Percentiles rank a stretch among this genome's conserved stretches.
Evolutionary conservation across 1,140 invertebrate species (phyloP).

Genomic region (Tribolium castaneum): DNA sequence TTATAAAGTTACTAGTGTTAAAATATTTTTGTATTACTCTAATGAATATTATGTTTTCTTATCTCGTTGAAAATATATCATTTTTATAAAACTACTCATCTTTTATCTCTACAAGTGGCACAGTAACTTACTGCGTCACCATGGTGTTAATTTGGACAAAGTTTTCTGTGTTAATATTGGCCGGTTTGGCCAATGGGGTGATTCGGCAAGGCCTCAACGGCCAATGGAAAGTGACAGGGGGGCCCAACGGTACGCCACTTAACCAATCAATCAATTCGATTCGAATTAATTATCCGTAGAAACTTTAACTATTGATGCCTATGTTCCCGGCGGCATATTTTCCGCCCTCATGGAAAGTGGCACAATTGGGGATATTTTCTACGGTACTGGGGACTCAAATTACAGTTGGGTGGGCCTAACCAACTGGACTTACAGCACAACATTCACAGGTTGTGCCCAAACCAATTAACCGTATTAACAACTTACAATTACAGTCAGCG

Average conservation of each 20-base stretch:
- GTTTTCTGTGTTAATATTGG: neutral
- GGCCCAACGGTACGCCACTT: neutral
- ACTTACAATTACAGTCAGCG: conserved; percentile 33
- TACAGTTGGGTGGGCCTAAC: conserved; percentile 85
- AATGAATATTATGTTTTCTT: conserved; percentile 1
- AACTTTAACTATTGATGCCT: conserved; percentile 57
- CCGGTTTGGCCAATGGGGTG: neutral
- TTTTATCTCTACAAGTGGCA: neutral
- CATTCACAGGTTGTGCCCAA: conserved; percentile 63
- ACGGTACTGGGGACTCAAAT: conserved; percentile 79
- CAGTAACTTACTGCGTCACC: neutral
- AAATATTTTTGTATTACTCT: conserved; percentile 10
- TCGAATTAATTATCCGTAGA: neutral
- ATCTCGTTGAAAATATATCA: neutral
- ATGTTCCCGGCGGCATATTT: conserved; percentile 89
- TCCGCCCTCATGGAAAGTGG: conserved; percentile 75
- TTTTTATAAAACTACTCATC: neutral
- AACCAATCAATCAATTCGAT: neutral
- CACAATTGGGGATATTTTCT: conserved; percentile 77
- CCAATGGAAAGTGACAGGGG: neutral
- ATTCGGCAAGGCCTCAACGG: neutral
- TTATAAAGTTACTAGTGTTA: neutral
- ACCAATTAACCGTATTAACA: neutral
- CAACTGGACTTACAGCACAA: conserved; percentile 80
- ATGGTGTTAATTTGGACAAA: neutral